Evolutionary conservation across 2,888 invertebrate genomes (phyloP).

Genomic region (Polyommatus icarus): DNA sequence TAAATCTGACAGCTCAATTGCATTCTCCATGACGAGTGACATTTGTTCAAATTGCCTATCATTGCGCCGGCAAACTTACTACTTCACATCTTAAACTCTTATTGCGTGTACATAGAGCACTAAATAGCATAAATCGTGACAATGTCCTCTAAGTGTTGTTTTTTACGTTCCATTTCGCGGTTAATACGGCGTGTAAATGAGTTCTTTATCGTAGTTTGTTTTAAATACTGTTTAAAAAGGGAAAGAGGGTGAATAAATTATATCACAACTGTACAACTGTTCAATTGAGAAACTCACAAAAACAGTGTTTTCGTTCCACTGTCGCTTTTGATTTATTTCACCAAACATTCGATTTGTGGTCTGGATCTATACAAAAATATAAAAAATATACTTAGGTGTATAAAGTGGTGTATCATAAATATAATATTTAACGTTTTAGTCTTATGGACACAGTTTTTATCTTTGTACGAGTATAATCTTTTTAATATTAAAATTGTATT

Average conservation of each 20-base stretch:
- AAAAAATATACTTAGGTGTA: too few species aligned
- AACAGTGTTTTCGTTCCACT: not conserved
- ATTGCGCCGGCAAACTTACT: slow-evolving; percentile 38
- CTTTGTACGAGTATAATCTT: too few species aligned
- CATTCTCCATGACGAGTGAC: slow-evolving; percentile 64
- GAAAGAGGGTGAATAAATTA: slow-evolving; percentile 73
- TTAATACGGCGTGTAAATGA: slow-evolving; percentile 77
- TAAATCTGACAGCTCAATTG: slow-evolving; percentile 74
- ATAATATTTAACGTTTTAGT: too few species aligned
- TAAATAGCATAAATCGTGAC: slow-evolving; percentile 43
- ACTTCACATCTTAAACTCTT: slow-evolving; percentile 26
- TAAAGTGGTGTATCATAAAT: too few species aligned
- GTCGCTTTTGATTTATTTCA: slow-evolving; percentile 7
- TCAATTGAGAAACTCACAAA: not conserved
- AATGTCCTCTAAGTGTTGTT: slow-evolving; percentile 52
- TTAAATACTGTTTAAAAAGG: slow-evolving; percentile 67
- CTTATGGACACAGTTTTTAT: too few species aligned
- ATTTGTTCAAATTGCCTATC: slow-evolving; percentile 74
- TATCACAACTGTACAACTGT: slow-evolving; percentile 27
- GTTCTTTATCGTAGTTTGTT: slow-evolving; percentile 74
- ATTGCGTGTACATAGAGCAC: slow-evolving; percentile 37
- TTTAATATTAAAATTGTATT: not conserved
- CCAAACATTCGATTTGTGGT: not conserved
- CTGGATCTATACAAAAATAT: not conserved
- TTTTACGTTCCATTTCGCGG: slow-evolving; percentile 72